Evolutionary conservation across 2,888 invertebrate genomes (phyloP).

Genomic region (Drosophila neutralis): DNA sequence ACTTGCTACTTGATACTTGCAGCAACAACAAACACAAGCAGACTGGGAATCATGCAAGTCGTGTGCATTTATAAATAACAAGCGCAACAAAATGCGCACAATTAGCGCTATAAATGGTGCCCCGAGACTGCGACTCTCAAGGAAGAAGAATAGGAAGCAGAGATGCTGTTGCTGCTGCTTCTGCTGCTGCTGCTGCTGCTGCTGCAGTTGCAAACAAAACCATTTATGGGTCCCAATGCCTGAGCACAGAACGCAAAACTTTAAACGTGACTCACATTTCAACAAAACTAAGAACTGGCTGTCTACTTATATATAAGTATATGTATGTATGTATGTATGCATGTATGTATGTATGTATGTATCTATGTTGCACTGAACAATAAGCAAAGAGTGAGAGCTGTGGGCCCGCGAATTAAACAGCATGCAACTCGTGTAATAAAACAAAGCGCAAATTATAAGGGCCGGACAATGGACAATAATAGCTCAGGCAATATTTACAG

Average conservation of each 20-base stretch:
- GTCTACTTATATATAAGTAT: background rate
- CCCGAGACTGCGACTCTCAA: slow-evolving; percentile 45
- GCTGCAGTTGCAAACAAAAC: slow-evolving; percentile 34
- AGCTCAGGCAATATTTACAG: slow-evolving; percentile 35
- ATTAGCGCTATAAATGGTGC: slow-evolving; percentile 75
- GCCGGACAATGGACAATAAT: slow-evolving; percentile 43
- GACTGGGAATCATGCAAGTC: slow-evolving; percentile 29
- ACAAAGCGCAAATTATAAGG: slow-evolving; percentile 78
- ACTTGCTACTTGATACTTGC: background rate
- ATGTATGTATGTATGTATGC: slow-evolving; percentile 1
- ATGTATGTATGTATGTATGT: background rate
- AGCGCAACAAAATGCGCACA: slow-evolving; percentile 75
- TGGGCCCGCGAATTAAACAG: slow-evolving; percentile 63
- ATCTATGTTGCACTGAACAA: slow-evolving; percentile 35
- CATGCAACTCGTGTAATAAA: slow-evolving; percentile 66
- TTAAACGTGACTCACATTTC: slow-evolving; percentile 76
- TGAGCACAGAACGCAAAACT: slow-evolving; percentile 60
- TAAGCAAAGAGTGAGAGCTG: slow-evolving; percentile 9
- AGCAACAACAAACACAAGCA: slow-evolving; percentile 23
- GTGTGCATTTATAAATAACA: slow-evolving; percentile 70
- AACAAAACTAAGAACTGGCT: slow-evolving; percentile 35
- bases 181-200: background rate
- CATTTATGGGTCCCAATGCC: slow-evolving; percentile 68
- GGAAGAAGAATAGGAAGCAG: slow-evolving; percentile 7
- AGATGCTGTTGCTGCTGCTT: slow-evolving; percentile 18